Conservation (phyloP, 2,113 vertebrate genomes). For the Agelaius tricolor region DNA sequence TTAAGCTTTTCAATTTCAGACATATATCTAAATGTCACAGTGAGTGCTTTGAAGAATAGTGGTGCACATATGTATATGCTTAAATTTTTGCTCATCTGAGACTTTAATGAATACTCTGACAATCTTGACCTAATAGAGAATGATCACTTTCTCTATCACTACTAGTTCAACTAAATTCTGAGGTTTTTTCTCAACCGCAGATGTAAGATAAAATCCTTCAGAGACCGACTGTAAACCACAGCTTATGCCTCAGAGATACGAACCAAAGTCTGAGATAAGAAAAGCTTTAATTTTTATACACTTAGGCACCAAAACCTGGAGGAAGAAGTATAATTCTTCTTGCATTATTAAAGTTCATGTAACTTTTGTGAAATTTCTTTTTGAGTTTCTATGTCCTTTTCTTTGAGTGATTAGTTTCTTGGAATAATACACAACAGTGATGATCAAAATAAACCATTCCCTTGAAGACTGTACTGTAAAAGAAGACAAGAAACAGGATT, state of each 20-base stretch:
- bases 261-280: constrained; percentile 9
- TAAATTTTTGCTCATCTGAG: not conserved
- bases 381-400: not conserved
- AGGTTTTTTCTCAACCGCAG: not conserved
- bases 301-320: not conserved
- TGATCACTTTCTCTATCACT: not conserved
- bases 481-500: constrained; percentile 16
- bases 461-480: constrained; percentile 6
- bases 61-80: not conserved
- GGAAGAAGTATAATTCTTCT: not conserved
- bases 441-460: not conserved
- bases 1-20: not conserved
- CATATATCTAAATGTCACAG: not conserved
- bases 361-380: not conserved
- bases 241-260: constrained; percentile 18
- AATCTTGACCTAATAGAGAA: not conserved
- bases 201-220: constrained; percentile 10
- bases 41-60: not conserved
- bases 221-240: not conserved
- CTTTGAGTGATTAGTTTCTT: constrained; percentile 23
- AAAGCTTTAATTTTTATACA: not conserved
- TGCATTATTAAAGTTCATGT: not conserved
- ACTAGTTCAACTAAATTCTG: not conserved
- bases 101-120: not conserved
- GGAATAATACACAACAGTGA: not conserved